Conservation (phyloP, 2,113 vertebrate species). For the Motacilla alba region DNA sequence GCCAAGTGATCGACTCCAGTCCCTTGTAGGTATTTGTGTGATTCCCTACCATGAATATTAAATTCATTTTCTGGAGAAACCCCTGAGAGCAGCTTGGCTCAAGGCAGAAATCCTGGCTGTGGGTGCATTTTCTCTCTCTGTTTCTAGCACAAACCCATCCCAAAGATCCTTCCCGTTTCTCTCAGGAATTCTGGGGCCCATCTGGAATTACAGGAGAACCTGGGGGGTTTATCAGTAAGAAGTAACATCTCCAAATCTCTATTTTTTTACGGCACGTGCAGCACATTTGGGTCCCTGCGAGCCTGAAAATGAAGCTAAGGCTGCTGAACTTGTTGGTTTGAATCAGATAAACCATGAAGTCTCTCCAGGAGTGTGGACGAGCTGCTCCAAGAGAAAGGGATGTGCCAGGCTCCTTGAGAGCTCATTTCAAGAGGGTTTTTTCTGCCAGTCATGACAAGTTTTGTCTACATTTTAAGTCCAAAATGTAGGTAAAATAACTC, state of each 20-base stretch:
- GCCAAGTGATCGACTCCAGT: neutral
- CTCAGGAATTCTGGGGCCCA: neutral
- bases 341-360: neutral
- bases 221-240: neutral
- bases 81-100: neutral
- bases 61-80: neutral
- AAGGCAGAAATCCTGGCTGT: neutral
- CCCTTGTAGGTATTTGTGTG: neutral
- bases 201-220: neutral
- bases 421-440: neutral
- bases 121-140: neutral
- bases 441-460: neutral
- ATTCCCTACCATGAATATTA: neutral
- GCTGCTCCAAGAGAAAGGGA: neutral
- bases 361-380: neutral
- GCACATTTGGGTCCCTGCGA: neutral
- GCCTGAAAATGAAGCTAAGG: neutral
- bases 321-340: neutral
- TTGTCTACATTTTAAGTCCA: neutral
- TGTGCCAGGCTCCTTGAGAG: accelerated
- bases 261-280: neutral
- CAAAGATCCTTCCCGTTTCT: neutral
- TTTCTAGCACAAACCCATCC: neutral
- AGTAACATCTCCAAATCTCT: neutral
- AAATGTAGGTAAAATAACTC: neutral